Conservation (phyloP, 2,888 invertebrate genomes). For the Spisula solida region DNA sequence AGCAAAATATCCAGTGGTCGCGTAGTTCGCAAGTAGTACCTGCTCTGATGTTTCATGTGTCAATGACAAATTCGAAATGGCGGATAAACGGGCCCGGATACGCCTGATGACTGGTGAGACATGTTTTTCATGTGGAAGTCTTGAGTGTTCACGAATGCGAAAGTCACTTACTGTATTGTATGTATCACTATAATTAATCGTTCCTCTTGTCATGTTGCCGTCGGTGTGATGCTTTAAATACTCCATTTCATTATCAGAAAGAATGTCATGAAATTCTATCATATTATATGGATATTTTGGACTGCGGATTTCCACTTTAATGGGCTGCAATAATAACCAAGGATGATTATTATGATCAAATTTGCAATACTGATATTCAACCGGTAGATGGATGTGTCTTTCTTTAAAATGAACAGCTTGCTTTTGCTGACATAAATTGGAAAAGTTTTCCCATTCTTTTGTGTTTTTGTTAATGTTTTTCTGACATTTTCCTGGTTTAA, state of each 20-base stretch:
- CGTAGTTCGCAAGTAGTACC: slow-evolving; percentile 1
- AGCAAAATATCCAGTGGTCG: slow-evolving; percentile 21
- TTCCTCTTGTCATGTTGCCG: neutral
- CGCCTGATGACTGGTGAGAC: no score
- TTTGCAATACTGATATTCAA: neutral
- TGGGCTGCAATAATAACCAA: neutral
- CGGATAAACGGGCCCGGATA: neutral
- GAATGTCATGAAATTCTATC: slow-evolving; percentile 21
- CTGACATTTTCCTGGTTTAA: neutral
- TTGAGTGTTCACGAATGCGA: neutral
- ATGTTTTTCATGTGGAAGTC: neutral
- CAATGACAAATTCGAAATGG: slow-evolving; percentile 4
- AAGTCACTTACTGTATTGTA: neutral
- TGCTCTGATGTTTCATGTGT: neutral
- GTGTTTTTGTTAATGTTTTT: neutral
- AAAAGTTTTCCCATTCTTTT: slow-evolving; percentile 13
- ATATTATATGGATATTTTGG: slow-evolving; percentile 1
- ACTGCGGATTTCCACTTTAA: slow-evolving; percentile 17
- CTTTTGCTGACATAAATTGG: neutral
- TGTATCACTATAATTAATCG: neutral
- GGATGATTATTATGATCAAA: neutral
- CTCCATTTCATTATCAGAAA: slow-evolving; percentile 21
- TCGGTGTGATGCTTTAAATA: neutral
- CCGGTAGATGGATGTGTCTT: neutral
- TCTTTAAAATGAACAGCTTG: neutral